These are phyloP conservation scores for Carabus problematicus DNA, from an alignment of 2,888 invertebrate genomes.

Conservation along the genomic window DNA sequence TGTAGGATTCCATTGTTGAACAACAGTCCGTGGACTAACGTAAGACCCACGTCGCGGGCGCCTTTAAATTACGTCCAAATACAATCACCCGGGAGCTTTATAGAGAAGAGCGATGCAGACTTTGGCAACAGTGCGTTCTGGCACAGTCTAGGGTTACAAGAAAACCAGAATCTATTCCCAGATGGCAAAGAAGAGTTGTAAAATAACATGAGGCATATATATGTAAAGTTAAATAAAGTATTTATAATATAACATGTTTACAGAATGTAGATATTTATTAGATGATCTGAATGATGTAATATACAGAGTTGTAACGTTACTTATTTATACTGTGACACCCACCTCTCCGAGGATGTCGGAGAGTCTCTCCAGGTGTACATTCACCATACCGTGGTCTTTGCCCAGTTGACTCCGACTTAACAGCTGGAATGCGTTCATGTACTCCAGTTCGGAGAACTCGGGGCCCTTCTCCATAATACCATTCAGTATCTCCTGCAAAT, in stretches of 20 bases:
- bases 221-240: neutral
- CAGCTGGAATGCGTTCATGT: constrained; percentile 83
- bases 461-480: constrained; percentile 86
- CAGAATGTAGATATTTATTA: neutral
- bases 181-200: constrained; percentile 60
- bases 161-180: constrained; percentile 63
- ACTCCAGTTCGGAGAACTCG: constrained; percentile 87
- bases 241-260: neutral
- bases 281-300: neutral
- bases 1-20: constrained; percentile 47
- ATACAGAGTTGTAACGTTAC: neutral
- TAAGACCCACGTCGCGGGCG: constrained; percentile 49
- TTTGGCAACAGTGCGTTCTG: constrained; percentile 69
- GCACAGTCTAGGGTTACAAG: constrained; percentile 66
- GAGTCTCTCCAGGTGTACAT: constrained; percentile 77
- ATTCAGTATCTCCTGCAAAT: constrained; percentile 79
- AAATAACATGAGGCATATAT: too few relatives aligned
- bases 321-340: constrained; percentile 76
- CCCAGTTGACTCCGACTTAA: constrained; percentile 68
- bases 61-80: constrained; percentile 65
- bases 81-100: constrained; percentile 58
- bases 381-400: constrained; percentile 65
- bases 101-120: constrained; percentile 60
- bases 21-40: constrained; percentile 17
- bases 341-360: constrained; percentile 86